Base-by-base conservation (phyloP, 2,113 vertebrate genomes). In the Sisor rabdophorus region DNA sequence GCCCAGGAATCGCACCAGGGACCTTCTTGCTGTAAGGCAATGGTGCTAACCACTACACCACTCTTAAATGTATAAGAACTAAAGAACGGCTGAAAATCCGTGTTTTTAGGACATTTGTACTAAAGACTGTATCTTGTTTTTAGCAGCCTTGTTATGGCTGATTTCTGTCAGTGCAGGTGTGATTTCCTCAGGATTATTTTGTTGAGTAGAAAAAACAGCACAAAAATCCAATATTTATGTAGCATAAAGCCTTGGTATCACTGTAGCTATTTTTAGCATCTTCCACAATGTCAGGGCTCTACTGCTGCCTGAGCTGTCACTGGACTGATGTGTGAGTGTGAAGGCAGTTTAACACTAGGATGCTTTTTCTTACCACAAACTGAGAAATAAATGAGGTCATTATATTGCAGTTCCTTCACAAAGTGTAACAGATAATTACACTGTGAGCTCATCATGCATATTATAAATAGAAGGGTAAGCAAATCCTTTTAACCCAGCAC, bases 111-210 rank as follows among this genome's bases (percentile, higher is more conserved):
- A 11, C 17, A 63, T n/a, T 36, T 48, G 81, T 22, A 32, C 7
- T 40, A 28, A 16, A 78, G 71, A 84, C 40, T 63, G 28, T n/a
- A 17, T 79, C 82, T 85, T 84, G 84, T 17, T 26, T 75, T 52
- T 58, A 67, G 47, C 26, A 30, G 60, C 24, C 68, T 30, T 55
- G 67, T 28, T 78, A 58, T 58, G 22, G 71, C 22, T 65, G 36
- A 65, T 16, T 59, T 32, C 55, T 52, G 26, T 40, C 71, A 68
- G 76, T 70, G 77, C 85, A 87, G 80, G 84, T 83, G 36, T 80
- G 71, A 3, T 19, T 13, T 53, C 56, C 36, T 74, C 85, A 47
- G 64, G 72, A 76, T 79, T 73, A 75, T 63, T 84, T 87, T 71
- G 13, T 26, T 67, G 40, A 26, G 64, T 64, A 16, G 13, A 55